Conservation (phyloP, 1,140 invertebrate species). For the Drosophila kanapiae region DNA sequence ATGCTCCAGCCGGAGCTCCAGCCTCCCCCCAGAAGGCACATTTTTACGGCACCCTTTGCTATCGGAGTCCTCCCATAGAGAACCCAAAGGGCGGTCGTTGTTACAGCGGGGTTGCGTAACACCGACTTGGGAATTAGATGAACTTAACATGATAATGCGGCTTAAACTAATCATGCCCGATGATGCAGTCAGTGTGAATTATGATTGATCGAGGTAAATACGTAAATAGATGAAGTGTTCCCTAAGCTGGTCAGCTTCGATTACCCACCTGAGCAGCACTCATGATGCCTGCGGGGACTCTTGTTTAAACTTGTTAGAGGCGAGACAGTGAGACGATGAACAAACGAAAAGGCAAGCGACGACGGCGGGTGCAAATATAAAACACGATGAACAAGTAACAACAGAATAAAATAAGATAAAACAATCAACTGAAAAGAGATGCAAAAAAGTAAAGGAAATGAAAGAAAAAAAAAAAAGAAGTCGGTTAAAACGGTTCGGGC, state of each 20-base stretch:
- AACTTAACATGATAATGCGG: constrained; percentile 11
- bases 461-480: constrained; percentile 15
- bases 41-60: neutral
- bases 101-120: constrained; percentile 22
- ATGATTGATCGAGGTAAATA: constrained; percentile 31
- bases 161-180: constrained; percentile 40
- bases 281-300: constrained; percentile 47
- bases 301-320: constrained; percentile 44
- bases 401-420: constrained; percentile 35
- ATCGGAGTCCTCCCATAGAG: neutral
- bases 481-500: constrained; percentile 47
- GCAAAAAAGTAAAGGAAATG: constrained; percentile 16
- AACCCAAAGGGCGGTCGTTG: constrained; percentile 2
- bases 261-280: constrained; percentile 75
- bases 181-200: constrained; percentile 11
- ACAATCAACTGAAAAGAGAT: constrained; percentile 52
- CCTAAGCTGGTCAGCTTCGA: constrained; percentile 39
- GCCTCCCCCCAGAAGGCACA: neutral
- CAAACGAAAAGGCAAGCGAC: constrained; percentile 34
- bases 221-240: constrained; percentile 24
- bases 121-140: neutral
- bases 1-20: constrained; percentile 2
- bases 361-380: constrained; percentile 33
- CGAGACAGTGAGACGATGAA: constrained; percentile 23
- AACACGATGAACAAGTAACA: constrained; percentile 25